Base-by-base conservation (phyloP, 2,888 invertebrate species). In the Lithophane semibrunnea region DNA sequence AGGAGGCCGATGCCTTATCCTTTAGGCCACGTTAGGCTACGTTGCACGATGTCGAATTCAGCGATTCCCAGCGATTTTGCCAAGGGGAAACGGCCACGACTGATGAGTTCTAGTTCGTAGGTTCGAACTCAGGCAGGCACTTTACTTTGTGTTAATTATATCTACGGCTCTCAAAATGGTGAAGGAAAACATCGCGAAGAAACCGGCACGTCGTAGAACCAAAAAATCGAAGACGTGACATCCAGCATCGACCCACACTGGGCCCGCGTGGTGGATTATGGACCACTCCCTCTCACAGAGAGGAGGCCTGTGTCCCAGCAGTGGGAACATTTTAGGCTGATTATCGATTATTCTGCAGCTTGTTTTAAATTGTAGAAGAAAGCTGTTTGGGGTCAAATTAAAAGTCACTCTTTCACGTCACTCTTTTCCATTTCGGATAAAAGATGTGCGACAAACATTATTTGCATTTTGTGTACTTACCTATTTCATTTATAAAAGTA, bases 1-100 rank as follows among this genome's bases (percentile, higher is more conserved):
- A 97, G 97, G 97, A 97, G 97, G 97, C 97, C 66, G 97, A 97
- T 97, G 97, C 97, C 97, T 97, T 97, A 97, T 97, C 97, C 97
- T 97, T 97, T 97, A 97, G 97, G 97, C 97, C 97, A 97, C 97
- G 97, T n/a, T n/a, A n/a, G 97, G 97, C 97, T 92, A 4, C 44
- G 4, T 12, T 9, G 2, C 0, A 0, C 0, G 0, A 0, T 0
- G 9, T 16, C 21, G 2, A 29, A 44, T n/a, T 18, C 9, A 21
- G 3, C 16, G 8, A 29, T 3, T 12, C 5, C 5, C 37, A 37
- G 5, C 37, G 5, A 24, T 9, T n/a, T 52, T 13, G 8, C n/a
- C n/a, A 1, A 9, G 8, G 18, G n/a, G 1, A 49, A 49, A 18
- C 5, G 12, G 16, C 21, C 7, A 9, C 12, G 8, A 18, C 29